These are phyloP conservation scores for Nezara viridula DNA, from an alignment of 2,888 invertebrate species.

Conservation along the genomic window DNA sequence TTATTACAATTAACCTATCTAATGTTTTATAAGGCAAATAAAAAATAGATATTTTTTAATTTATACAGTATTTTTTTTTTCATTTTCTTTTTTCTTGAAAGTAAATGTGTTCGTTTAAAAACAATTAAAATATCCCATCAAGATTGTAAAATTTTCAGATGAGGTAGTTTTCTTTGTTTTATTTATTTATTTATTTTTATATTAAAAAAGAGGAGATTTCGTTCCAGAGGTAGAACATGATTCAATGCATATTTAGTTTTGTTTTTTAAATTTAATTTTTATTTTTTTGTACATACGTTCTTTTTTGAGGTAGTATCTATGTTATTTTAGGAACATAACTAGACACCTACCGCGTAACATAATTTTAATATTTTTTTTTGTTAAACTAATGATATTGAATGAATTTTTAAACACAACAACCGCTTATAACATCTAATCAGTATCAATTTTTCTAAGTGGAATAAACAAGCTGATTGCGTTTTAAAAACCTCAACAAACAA, in stretches of 20 bases:
- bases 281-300: constrained; percentile 54
- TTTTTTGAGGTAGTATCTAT: constrained; percentile 62
- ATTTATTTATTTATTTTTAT: background rate
- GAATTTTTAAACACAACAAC: constrained; percentile 59
- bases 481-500: constrained; percentile 64
- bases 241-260: constrained; percentile 48
- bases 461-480: constrained; percentile 64
- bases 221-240: constrained; percentile 62
- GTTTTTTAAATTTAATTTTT: constrained; percentile 51
- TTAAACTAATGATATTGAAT: constrained; percentile 64
- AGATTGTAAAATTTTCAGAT: constrained; percentile 52
- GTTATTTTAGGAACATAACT: constrained; percentile 59
- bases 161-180: constrained; percentile 47
- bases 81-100: constrained; percentile 28
- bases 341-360: constrained; percentile 58
- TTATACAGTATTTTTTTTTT: constrained; percentile 22
- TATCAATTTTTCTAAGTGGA: constrained; percentile 54
- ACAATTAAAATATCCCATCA: constrained; percentile 32
- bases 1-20: constrained; percentile 48
- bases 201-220: constrained; percentile 4
- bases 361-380: constrained; percentile 57
- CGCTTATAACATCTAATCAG: constrained; percentile 52
- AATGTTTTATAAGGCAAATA: constrained; percentile 49
- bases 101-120: constrained; percentile 38
- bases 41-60: constrained; percentile 47